phyloP scores from a whole-genome alignment of 2,797 vertebrate species.

The Labroides dimidiatus region DNA sequence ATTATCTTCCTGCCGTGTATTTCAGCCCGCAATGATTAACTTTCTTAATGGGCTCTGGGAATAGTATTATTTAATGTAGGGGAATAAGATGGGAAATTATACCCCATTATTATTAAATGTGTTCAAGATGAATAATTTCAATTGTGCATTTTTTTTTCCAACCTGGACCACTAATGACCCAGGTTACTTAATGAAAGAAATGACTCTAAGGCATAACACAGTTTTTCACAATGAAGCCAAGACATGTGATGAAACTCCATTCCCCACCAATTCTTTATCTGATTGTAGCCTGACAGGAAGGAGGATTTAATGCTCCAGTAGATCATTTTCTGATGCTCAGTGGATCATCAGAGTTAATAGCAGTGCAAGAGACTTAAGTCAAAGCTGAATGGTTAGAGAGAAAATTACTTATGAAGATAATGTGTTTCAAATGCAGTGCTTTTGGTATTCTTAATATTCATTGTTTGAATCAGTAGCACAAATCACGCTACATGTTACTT shows the following conservation, averaged over 20 bases:
- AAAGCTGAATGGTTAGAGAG: not conserved
- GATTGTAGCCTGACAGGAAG: conserved; percentile 10
- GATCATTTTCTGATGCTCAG: conserved; percentile 31
- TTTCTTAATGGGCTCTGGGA: conserved; percentile 70
- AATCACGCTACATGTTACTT: no score
- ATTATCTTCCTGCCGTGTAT: conserved; percentile 68
- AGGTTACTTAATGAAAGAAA: conserved; percentile 69
- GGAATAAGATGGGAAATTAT: conserved; percentile 72
- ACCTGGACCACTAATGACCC: conserved; percentile 66
- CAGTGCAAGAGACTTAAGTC: not conserved
- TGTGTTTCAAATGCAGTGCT: not conserved
- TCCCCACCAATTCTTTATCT: conserved; percentile 24
- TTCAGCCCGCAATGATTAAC: conserved; percentile 69
- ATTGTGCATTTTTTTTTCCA: conserved; percentile 61
- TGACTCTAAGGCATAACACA: conserved; percentile 60
- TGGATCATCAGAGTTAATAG: not conserved
- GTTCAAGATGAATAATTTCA: conserved; percentile 67
- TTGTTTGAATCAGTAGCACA: no score
- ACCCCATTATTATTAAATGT: conserved; percentile 75
- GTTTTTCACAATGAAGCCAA: conserved; percentile 50
- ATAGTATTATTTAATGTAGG: conserved; percentile 75
- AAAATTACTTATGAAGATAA: not conserved
- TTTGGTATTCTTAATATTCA: no score
- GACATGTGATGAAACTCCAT: conserved; percentile 38
- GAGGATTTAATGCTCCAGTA: conserved; percentile 25